A percentile compares a stretch with the other conserved stretches of the same genome.
These are phyloP conservation scores for Artibeus jamaicensis DNA, from an alignment of 2,797 vertebrate species.

Conservation along the genomic window DNA sequence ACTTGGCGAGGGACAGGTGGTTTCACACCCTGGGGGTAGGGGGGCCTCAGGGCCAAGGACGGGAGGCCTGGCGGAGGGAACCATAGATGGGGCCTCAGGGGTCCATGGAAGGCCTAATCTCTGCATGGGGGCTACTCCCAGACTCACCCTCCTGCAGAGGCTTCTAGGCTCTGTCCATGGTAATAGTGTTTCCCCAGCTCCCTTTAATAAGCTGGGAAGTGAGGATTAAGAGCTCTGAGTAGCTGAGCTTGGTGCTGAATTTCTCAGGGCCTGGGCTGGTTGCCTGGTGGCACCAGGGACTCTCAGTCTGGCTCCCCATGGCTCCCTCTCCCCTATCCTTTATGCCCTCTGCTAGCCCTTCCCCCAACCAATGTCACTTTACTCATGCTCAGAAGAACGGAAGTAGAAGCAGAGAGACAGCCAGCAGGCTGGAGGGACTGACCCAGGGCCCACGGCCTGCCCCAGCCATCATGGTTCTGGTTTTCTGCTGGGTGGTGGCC, in stretches of 20 bases:
- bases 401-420: neutral
- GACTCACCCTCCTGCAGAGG: neutral
- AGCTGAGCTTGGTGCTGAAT: conserved; percentile 80
- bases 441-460: neutral
- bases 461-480: neutral
- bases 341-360: neutral
- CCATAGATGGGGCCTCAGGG: conserved; percentile 17
- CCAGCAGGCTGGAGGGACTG: neutral
- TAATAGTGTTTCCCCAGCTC: conserved; percentile 60
- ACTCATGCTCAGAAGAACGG: neutral
- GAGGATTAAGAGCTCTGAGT: conserved; percentile 67
- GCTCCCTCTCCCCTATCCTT: neutral
- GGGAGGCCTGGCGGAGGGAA: neutral
- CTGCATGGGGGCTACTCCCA: conserved; percentile 55
- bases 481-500: neutral
- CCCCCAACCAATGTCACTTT: neutral
- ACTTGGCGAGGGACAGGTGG: conserved; percentile 28
- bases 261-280: conserved; percentile 48
- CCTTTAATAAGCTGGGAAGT: conserved; percentile 68
- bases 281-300: conserved; percentile 59
- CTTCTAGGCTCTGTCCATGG: conserved; percentile 73
- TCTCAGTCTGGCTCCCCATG: conserved; percentile 61
- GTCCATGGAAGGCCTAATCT: conserved; percentile 34
- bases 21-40: neutral
- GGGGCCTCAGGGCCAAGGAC: neutral